These are phyloP conservation scores for Nudaria mundana DNA, from an alignment of 2,888 invertebrate species.

Conservation along the genomic window DNA sequence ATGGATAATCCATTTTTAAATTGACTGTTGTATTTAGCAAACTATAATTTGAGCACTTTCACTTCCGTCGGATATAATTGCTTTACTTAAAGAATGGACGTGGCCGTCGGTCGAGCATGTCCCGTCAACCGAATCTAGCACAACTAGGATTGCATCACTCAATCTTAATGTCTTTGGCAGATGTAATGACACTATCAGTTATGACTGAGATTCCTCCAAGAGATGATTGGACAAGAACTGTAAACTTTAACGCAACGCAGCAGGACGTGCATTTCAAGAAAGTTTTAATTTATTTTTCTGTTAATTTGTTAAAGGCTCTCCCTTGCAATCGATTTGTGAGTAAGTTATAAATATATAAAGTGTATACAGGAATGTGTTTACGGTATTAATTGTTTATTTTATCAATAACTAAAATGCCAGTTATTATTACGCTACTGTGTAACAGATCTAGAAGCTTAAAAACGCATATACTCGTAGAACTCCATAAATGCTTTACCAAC, in stretches of 20 bases:
- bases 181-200: conserved; percentile 59
- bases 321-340: conserved; percentile 57
- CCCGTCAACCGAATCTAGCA: conserved; percentile 11
- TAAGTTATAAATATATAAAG: conserved; percentile 11
- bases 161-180: conserved; percentile 31
- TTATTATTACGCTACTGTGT: no score
- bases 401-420: no score
- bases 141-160: conserved; percentile 14
- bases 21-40: conserved; percentile 10
- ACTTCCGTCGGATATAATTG: conserved; percentile 26
- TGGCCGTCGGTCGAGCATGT: conserved; percentile 18
- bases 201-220: conserved; percentile 55
- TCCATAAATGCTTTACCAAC: no score
- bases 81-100: conserved; percentile 17
- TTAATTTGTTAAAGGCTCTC: conserved; percentile 51
- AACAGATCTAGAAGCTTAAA: no score
- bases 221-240: conserved; percentile 49
- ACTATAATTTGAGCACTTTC: conserved; percentile 29
- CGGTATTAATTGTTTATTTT: no score
- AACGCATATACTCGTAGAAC: no score
- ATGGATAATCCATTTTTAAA: conserved; percentile 7
- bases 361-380: no score
- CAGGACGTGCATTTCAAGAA: conserved; percentile 64
- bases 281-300: conserved; percentile 50
- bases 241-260: conserved; percentile 48